These are phyloP conservation scores for Schizopygopsis malacanthus DNA, from an alignment of 2,797 vertebrate species.

Conservation along the genomic window DNA sequence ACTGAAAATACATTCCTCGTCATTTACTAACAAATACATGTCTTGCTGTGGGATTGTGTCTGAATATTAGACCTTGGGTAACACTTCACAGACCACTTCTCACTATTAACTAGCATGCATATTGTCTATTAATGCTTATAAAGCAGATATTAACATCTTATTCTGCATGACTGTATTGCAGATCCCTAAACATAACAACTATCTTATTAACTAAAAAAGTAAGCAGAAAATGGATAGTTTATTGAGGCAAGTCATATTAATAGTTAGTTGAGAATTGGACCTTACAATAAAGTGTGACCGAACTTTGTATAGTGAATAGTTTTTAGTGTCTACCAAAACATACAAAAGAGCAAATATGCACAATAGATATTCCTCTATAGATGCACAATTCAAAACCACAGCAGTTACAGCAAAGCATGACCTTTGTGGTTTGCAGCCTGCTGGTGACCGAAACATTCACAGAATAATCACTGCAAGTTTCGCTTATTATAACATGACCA, in stretches of 20 bases:
- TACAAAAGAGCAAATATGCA: neutral
- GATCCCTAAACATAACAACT: neutral
- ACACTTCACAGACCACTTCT: neutral
- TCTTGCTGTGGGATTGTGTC: neutral
- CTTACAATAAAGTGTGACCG: neutral
- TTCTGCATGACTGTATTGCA: neutral
- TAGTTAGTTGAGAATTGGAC: neutral
- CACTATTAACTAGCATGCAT: neutral
- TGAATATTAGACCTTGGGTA: neutral
- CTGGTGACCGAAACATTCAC: neutral
- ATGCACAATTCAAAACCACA: neutral
- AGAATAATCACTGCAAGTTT: neutral
- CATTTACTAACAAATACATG: neutral
- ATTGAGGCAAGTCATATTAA: neutral
- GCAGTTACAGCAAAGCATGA: neutral
- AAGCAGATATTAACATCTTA: neutral
- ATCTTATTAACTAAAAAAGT: neutral
- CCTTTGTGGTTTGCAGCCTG: neutral
- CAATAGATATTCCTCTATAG: neutral
- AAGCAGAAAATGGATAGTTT: neutral
- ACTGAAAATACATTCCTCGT: neutral
- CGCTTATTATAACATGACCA: neutral
- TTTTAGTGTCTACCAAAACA: neutral
- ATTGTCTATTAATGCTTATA: neutral
- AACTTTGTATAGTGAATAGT: neutral